A percentile compares a stretch with the other conserved stretches of the same genome.
These are phyloP conservation scores for Zaprionus kolodkinae DNA, from an alignment of 1,140 invertebrate species.

Conservation along the genomic window DNA sequence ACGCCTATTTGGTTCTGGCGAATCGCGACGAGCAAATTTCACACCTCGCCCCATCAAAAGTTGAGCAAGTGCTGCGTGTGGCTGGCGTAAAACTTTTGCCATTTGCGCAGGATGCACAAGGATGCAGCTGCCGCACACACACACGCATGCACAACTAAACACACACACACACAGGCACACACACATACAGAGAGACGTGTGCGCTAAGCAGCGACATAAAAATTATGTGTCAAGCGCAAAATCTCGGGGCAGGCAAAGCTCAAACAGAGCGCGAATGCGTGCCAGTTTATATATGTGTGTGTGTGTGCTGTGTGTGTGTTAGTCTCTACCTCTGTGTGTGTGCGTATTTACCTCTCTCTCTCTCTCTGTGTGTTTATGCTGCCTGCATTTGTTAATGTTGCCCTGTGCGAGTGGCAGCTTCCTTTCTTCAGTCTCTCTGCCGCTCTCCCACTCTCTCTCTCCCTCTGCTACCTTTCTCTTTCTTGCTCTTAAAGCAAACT, in stretches of 20 bases:
- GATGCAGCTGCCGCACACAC: slow-evolving; percentile 25
- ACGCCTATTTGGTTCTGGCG: slow-evolving; percentile 58
- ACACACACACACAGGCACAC: slow-evolving; percentile 18
- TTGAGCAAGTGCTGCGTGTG: slow-evolving; percentile 41
- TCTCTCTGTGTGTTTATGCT: not conserved
- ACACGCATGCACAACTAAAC: slow-evolving; percentile 10
- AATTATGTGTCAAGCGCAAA: slow-evolving; percentile 75
- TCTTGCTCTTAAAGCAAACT: slow-evolving; percentile 7
- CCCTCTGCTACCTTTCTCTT: not conserved
- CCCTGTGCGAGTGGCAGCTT: slow-evolving; percentile 45
- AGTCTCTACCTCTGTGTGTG: not conserved
- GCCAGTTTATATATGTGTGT: slow-evolving; percentile 15
- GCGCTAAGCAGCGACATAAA: slow-evolving; percentile 50
- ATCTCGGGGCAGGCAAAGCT: slow-evolving; percentile 51
- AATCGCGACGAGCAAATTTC: slow-evolving; percentile 57
- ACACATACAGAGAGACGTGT: not conserved
- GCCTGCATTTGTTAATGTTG: slow-evolving; percentile 40
- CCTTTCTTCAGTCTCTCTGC: slow-evolving; percentile 25
- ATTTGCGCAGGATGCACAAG: slow-evolving; percentile 49
- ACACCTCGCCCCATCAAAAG: slow-evolving; percentile 68
- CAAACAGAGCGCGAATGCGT: slow-evolving; percentile 46
- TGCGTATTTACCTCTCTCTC: not conserved
- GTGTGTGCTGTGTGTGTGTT: not conserved
- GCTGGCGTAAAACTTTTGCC: slow-evolving; percentile 42
- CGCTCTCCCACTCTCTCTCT: slow-evolving; percentile 1